Base-by-base conservation (phyloP, 2,888 invertebrate genomes). In the Plebejus anna region DNA sequence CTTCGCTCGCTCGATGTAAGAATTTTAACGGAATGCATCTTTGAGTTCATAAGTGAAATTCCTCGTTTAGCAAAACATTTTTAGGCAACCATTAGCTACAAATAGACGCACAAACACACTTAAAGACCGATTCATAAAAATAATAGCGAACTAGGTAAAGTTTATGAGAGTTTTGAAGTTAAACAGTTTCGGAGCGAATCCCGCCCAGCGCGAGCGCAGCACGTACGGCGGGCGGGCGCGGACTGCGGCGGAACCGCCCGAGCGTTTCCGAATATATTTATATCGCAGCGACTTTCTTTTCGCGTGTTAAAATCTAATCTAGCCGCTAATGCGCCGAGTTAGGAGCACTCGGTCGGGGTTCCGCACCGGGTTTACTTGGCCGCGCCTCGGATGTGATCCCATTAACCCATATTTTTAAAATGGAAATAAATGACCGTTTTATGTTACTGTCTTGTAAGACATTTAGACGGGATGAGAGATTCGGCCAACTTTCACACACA, bases 401-500 rank as follows among this genome's bases (percentile, higher is more conserved):
- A 90, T 90, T 92, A 92, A 92, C 92, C 92, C 85, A 92, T 89
- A 90, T 90, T 87, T 84, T 83, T 84, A 86, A 86, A 77, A 88
- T 86, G 85, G 85, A 83, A 84, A 83, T 83, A 84, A 86, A 86
- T 82, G 82, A 81, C 81, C 84, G 83, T 83, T 82, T 82, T 80
- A 82, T 82, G 84, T 84, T 83, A 81, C 83, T 83, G 82, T 82
- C 81, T 81, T 83, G 82, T 82, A 79, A 28, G 75, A 51, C 61
- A 47, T 72, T 77, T 70, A 22, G 51, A 22, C n/a, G 36, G n/a
- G 57, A 61, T 51, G 66, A 42, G 9, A 16, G 73, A 75, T 75
- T 66, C n/a, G 59, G 38, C 47, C 42, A n/a, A 42, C 16, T 75
- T 57, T 57, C 75, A 36, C 42, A 22, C 42, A 75, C 76, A 51